phyloP scores from a whole-genome alignment of 2,113 vertebrate species.

The Microtus ochrogaster region DNA sequence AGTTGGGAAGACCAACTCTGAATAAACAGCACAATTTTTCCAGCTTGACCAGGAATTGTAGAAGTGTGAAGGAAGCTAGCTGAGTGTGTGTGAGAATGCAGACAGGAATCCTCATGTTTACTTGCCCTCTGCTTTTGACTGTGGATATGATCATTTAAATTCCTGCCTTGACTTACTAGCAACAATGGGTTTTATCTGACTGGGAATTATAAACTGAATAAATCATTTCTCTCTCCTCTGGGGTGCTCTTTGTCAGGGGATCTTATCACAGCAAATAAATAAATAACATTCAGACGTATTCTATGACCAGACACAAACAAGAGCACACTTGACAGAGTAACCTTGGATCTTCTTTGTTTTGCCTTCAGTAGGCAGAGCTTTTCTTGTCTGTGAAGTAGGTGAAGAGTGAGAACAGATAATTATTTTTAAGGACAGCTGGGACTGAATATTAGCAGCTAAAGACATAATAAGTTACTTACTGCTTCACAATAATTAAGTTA shows the following conservation, averaged over 20 bases:
- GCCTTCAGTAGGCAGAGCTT: not conserved
- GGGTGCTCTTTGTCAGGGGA: not conserved
- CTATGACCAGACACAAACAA: not conserved
- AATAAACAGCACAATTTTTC: not conserved
- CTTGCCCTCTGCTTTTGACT: not conserved
- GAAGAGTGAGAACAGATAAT: not conserved
- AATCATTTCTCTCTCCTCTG: not conserved
- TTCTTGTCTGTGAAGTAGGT: not conserved
- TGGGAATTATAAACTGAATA: not conserved
- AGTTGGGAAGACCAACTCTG: too few relatives aligned
- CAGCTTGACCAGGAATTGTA: not conserved
- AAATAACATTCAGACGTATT: not conserved
- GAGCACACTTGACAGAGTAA: not conserved
- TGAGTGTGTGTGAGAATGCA: not conserved
- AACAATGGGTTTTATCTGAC: not conserved
- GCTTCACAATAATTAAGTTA: conserved; percentile 42
- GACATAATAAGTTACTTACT: not conserved
- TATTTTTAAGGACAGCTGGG: not conserved
- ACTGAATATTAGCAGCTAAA: not conserved
- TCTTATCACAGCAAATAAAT: not conserved
- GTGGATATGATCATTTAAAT: not conserved
- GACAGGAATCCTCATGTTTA: not conserved
- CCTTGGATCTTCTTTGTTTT: not conserved
- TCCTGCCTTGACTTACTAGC: not conserved
- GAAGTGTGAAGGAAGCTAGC: not conserved